These are phyloP conservation scores for Eurosta solidaginis DNA, from an alignment of 1,140 invertebrate species.

Conservation along the genomic window DNA sequence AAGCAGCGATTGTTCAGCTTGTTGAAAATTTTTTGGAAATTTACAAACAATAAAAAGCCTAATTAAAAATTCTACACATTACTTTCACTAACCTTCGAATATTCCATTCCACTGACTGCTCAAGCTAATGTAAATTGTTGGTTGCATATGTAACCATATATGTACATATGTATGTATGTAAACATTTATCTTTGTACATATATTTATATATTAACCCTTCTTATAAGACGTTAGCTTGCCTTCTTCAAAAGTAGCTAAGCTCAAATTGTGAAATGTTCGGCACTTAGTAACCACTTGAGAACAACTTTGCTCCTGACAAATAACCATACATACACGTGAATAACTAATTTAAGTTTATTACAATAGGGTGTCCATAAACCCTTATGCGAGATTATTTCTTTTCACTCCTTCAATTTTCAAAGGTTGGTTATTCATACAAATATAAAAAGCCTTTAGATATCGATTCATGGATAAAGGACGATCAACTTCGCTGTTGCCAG, in stretches of 20 bases:
- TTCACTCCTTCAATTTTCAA: no score
- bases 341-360: no score
- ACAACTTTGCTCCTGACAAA: no score
- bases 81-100: conserved; percentile 29
- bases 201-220: background rate
- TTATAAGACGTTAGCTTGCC: background rate
- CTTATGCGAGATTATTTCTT: no score
- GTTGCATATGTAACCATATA: background rate
- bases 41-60: conserved; percentile 35
- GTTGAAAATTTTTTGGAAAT: background rate
- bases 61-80: conserved; percentile 59
- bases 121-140: no score
- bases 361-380: background rate
- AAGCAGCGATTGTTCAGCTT: background rate
- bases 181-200: background rate
- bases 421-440: no score
- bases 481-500: no score
- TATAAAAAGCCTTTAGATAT: no score
- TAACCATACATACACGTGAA: no score
- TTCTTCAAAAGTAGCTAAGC: conserved; percentile 39
- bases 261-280: conserved; percentile 10
- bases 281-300: conserved; percentile 53
- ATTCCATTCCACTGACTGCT: background rate
- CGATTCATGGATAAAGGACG: no score
- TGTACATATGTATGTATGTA: background rate